Percentiles rank a stretch among this genome's conserved stretches.
phyloP scores from a whole-genome alignment of 2,888 invertebrate species.

The Harmothoe impar region DNA sequence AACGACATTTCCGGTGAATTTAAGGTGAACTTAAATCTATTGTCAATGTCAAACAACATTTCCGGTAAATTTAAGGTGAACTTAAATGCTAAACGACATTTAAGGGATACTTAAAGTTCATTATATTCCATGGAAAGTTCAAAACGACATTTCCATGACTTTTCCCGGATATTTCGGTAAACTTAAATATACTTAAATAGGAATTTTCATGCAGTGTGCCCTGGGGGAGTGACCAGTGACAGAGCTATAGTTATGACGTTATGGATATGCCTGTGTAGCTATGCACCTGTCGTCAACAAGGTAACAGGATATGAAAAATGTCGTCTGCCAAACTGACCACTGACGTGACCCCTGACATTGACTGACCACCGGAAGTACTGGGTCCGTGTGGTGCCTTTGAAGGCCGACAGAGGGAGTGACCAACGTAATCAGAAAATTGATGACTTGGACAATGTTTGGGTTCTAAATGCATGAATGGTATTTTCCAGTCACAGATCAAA shows the following conservation, averaged over 20 bases:
- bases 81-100: no score
- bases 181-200: no score
- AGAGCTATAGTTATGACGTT: not conserved
- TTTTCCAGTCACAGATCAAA: not conserved
- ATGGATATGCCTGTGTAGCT: not conserved
- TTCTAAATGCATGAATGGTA: not conserved
- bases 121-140: no score
- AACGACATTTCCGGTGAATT: no score
- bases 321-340: not conserved
- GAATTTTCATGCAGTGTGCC: no score
- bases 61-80: no score
- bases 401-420: not conserved
- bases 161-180: no score
- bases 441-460: not conserved
- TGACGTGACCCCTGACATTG: not conserved
- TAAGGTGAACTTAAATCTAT: no score
- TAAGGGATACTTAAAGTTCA: no score
- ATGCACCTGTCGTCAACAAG: not conserved
- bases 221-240: not conserved
- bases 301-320: not conserved
- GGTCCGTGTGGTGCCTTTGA: not conserved
- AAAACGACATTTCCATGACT: no score
- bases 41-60: no score
- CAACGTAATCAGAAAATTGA: not conserved
- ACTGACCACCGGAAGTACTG: constrained; percentile 1